Evolutionary conservation across 2,113 vertebrate genomes (phyloP).

Genomic region (Nannobrachium achirus): DNA sequence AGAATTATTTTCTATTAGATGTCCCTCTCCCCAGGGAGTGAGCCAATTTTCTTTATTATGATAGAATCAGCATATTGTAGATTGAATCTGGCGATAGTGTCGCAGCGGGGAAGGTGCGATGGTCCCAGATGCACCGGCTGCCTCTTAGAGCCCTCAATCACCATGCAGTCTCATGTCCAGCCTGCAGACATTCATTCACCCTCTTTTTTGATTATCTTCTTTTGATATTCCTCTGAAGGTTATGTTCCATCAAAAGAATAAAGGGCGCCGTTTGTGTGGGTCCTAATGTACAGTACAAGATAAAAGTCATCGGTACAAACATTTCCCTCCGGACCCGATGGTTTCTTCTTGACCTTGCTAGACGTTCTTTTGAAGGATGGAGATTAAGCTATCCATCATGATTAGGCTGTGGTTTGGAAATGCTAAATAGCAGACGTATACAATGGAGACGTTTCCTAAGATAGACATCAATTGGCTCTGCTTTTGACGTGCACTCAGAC

Average conservation of each 20-base stretch:
- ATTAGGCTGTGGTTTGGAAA: constrained; percentile 2
- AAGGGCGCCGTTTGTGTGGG: background rate
- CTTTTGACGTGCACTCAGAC: background rate
- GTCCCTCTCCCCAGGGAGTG: constrained; percentile 84
- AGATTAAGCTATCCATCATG: constrained; percentile 22
- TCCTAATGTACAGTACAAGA: background rate
- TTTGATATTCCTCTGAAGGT: background rate
- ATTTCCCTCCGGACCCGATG: constrained; percentile 33
- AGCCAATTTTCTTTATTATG: constrained; percentile 91
- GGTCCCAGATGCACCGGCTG: constrained; percentile 66
- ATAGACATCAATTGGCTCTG: constrained; percentile 13
- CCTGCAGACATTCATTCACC: constrained; percentile 13
- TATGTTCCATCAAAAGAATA: constrained; percentile 2
- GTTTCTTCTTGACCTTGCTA: constrained; percentile 44
- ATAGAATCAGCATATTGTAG: constrained; percentile 92
- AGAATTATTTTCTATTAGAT: constrained; percentile 86
- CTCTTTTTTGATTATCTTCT: constrained; percentile 1
- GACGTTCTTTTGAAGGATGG: constrained; percentile 37
- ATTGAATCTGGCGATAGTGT: constrained; percentile 85
- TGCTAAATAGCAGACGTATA: background rate
- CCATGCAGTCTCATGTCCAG: background rate
- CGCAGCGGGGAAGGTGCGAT: constrained; percentile 72
- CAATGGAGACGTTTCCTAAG: constrained; percentile 11
- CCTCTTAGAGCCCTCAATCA: constrained; percentile 72
- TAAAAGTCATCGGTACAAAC: constrained; percentile 17